Evolutionary conservation across 2,888 invertebrate genomes (phyloP).

Genomic region (Sisyra nigra): DNA sequence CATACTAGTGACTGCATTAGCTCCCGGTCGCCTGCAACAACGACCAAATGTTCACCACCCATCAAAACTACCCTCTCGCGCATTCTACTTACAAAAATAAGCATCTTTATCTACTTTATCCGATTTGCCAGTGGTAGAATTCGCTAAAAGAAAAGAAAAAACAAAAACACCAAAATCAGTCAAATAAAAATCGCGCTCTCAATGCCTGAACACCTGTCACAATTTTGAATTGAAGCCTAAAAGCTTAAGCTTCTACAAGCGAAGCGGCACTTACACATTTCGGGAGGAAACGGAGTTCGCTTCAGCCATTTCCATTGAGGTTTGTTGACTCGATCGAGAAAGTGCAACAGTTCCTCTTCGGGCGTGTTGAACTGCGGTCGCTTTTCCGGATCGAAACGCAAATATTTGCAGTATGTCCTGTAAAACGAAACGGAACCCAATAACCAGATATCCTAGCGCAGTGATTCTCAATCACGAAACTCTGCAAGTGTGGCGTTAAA

Average conservation of each 20-base stretch:
- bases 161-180: neutral
- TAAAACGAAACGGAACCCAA: no score
- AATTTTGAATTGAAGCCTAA: no score
- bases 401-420: slow-evolving; percentile 48
- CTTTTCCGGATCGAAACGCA: slow-evolving; percentile 16
- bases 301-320: slow-evolving; percentile 70
- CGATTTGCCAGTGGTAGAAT: slow-evolving; percentile 31
- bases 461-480: no score
- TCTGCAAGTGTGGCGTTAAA: neutral
- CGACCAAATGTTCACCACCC: neutral
- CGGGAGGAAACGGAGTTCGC: slow-evolving; percentile 49
- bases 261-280: slow-evolving; percentile 23
- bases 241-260: no score
- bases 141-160: slow-evolving; percentile 33
- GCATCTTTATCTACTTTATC: slow-evolving; percentile 34
- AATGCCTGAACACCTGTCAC: no score
- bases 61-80: neutral
- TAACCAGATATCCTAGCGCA: no score
- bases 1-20: slow-evolving; percentile 72
- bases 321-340: slow-evolving; percentile 58
- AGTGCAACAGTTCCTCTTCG: slow-evolving; percentile 63
- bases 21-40: slow-evolving; percentile 59
- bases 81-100: slow-evolving; percentile 19
- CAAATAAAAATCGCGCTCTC: no score
- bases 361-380: slow-evolving; percentile 40